Base-by-base conservation (phyloP, 2,113 vertebrate genomes). In the Steatornis caripensis region DNA sequence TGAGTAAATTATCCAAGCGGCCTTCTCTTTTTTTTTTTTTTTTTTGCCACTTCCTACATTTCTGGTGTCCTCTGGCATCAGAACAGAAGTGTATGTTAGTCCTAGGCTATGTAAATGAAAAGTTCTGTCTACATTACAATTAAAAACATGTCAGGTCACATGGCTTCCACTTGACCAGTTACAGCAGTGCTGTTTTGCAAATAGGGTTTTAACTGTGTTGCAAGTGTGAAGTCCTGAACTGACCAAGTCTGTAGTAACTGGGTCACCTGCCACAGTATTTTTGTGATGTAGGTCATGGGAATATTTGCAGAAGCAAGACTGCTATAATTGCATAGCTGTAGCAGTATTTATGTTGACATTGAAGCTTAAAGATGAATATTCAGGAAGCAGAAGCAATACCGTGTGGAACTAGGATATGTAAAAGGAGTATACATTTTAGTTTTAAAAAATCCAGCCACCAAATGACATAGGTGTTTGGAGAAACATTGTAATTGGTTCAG, bases 41-140 rank as follows among this genome's bases (percentile, higher is more conserved):
- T 80, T 69, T 77, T 64, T 37, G 77, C 65, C 11, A 30, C 62
- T 95, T 90, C 80, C 80, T 74, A 77, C 12, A 5, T 87, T 95
- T 93, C 96, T 93, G 89, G 46, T 95, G 72, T 95, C 91, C 91
- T 94, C 84, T 95, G 89, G 94, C 91, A 84, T 79, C 45, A 60
- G 91, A 95, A 93, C 91, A 95, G 94, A 95, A 70, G 76, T 61
- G 13, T 84, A n/a, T 71, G 65, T 43, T 91, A 75, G 64, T 95
- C 84, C 69, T 92, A 43, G 89, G 81, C 87, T 89, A 76, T 34
- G 57, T 76, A 85, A 94, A 93, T 64, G 26, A 85, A 82, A 91
- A 82, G 43, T 89, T 77, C 48, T 93, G 51, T 89, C 84, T 89
- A 16, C 27, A 29, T 45, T 55, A 54, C 91, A 94, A 60, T 78